A percentile compares a stretch with the other conserved stretches of the same genome.
Evolutionary conservation across 2,113 vertebrate species (phyloP).

Genomic region (Colius striatus): DNA sequence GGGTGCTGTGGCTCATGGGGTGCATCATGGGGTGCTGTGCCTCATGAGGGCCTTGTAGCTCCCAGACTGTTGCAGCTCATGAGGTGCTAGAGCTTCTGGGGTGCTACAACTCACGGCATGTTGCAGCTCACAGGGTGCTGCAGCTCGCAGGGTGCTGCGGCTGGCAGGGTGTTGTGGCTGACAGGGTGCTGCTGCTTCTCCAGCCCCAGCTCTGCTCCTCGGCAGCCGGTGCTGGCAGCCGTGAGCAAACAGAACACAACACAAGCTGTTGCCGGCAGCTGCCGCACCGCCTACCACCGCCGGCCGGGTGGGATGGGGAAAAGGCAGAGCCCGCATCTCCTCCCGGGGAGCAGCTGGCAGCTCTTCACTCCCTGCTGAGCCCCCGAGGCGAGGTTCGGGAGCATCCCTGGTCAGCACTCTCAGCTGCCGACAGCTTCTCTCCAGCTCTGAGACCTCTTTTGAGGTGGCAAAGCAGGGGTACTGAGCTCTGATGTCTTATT

Average conservation of each 20-base stretch:
- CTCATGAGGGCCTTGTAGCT: neutral
- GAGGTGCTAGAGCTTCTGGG: neutral
- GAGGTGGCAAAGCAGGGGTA: rapidly evolving
- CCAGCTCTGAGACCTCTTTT: neutral
- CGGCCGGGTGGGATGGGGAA: neutral
- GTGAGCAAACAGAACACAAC: neutral
- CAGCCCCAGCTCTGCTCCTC: neutral
- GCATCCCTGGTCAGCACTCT: rapidly evolving
- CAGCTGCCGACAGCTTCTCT: neutral
- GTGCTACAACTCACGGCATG: neutral
- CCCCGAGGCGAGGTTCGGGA: neutral
- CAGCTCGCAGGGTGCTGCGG: neutral
- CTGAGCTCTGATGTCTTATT: neutral
- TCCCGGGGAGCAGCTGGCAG: neutral
- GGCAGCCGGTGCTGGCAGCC: neutral
- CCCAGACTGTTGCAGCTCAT: rapidly evolving
- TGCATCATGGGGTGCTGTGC: neutral
- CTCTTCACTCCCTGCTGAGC: neutral
- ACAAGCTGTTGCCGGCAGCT: neutral
- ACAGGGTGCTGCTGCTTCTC: neutral
- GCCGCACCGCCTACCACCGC: neutral
- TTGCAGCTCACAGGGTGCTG: neutral
- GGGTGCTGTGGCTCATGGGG: rapidly evolving
- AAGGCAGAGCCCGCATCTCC: neutral
- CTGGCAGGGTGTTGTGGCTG: neutral